phyloP scores from a whole-genome alignment of 2,797 vertebrate species.

The Muscicapa comitata region DNA sequence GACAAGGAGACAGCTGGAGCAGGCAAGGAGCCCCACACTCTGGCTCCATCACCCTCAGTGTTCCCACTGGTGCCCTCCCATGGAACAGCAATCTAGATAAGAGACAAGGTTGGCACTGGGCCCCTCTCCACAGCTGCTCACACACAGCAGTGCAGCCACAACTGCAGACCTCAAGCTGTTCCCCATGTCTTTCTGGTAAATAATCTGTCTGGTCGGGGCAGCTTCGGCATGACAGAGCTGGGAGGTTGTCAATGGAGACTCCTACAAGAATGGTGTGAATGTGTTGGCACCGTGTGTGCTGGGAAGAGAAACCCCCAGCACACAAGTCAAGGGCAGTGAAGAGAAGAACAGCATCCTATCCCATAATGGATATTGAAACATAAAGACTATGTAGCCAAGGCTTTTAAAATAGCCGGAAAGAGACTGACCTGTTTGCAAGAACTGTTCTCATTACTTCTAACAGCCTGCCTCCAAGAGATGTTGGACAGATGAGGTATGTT shows the following conservation, averaged over 20 bases:
- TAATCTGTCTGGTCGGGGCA: neutral
- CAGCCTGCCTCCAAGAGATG: neutral
- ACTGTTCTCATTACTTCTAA: neutral
- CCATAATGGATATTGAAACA: neutral
- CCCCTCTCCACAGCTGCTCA: neutral
- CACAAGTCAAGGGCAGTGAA: neutral
- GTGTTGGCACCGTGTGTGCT: fast-evolving
- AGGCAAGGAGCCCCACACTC: neutral
- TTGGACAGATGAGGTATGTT: neutral
- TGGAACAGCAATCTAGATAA: neutral
- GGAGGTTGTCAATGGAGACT: neutral
- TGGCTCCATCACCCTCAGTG: neutral
- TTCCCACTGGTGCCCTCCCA: neutral
- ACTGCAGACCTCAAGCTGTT: neutral
- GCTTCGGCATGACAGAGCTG: neutral
- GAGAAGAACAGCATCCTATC: neutral
- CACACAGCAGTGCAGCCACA: neutral
- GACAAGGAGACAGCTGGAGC: neutral
- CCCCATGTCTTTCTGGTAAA: neutral
- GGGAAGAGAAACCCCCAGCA: neutral
- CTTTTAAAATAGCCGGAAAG: neutral
- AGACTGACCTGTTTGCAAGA: neutral
- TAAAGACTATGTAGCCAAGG: neutral
- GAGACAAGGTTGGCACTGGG: neutral
- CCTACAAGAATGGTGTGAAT: neutral